A percentile compares a stretch with the other conserved stretches of the same genome.
These are phyloP conservation scores for Dromiciops gliroides DNA, from an alignment of 2,113 vertebrate genomes.

Conservation along the genomic window DNA sequence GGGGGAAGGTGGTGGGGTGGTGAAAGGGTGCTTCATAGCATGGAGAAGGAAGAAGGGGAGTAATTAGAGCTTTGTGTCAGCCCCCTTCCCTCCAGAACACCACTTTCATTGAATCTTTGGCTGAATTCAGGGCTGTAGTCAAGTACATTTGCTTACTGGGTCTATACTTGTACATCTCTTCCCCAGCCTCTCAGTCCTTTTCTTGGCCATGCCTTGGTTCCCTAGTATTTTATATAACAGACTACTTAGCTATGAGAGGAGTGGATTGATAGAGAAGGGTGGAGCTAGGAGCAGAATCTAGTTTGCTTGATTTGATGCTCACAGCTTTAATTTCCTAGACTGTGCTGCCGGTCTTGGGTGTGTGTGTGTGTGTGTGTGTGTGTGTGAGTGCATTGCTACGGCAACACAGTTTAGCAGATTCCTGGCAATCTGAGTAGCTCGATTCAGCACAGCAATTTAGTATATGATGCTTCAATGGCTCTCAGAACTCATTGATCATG, in stretches of 20 bases:
- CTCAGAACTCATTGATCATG: neutral
- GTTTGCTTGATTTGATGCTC: neutral
- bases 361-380: neutral
- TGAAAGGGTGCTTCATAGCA: constrained; percentile 39
- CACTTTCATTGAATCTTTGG: neutral
- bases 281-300: constrained; percentile 9
- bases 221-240: constrained; percentile 37
- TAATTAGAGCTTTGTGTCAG: neutral
- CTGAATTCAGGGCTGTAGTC: neutral
- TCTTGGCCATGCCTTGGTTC: constrained; percentile 14
- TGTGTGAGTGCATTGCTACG: neutral
- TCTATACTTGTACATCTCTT: neutral
- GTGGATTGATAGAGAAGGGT: neutral
- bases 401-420: constrained; percentile 8
- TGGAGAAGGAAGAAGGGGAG: constrained; percentile 62
- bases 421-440: neutral
- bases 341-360: neutral
- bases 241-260: neutral
- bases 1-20: constrained; percentile 38
- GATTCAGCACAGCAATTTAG: neutral
- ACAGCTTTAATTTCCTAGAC: neutral
- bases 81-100: neutral
- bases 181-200: neutral
- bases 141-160: neutral
- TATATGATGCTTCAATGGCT: neutral